Conservation (phyloP, 2,888 invertebrate species). For the Sinohyriopsis cumingii region DNA sequence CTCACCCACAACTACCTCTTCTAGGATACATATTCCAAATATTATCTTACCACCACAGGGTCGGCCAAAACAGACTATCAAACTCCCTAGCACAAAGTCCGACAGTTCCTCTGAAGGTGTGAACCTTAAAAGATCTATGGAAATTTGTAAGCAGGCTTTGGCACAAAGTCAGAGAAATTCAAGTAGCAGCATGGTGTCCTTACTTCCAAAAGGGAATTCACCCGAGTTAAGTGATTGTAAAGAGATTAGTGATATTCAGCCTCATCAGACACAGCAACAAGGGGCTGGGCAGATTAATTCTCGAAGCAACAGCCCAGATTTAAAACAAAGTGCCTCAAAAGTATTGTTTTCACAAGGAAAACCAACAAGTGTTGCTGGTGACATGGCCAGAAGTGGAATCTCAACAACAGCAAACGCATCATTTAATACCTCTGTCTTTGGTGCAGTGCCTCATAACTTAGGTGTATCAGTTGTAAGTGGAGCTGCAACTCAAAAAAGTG, state of each 20-base stretch:
- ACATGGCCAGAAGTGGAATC: slow-evolving; percentile 1
- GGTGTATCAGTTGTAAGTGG: slow-evolving; percentile 10
- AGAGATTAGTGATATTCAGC: no score
- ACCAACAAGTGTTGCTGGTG: slow-evolving; percentile 18
- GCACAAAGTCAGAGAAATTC: slow-evolving; percentile 81
- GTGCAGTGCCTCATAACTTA: slow-evolving; percentile 4
- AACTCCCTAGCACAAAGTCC: slow-evolving; percentile 16
- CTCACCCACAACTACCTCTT: slow-evolving; percentile 11
- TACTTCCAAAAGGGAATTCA: slow-evolving; percentile 25
- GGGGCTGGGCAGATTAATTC: no score
- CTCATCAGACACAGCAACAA: no score
- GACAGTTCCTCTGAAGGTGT: slow-evolving; percentile 73
- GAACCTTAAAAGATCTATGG: slow-evolving; percentile 93
- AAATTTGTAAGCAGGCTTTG: slow-evolving; percentile 85
- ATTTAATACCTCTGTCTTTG: slow-evolving; percentile 10
- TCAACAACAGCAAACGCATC: slow-evolving; percentile 4
- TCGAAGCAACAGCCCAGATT: neutral
- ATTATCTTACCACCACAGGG: slow-evolving; percentile 27
- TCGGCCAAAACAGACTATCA: slow-evolving; percentile 19
- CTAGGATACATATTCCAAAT: slow-evolving; percentile 32
- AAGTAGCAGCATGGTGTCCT: slow-evolving; percentile 27
- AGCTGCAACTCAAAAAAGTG: slow-evolving; percentile 19
- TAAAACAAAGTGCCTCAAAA: slow-evolving; percentile 40
- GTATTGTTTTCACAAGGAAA: slow-evolving; percentile 33
- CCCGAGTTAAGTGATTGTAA: no score